Conservation (phyloP, 2,797 vertebrate genomes). For the Myotis myotis region DNA sequence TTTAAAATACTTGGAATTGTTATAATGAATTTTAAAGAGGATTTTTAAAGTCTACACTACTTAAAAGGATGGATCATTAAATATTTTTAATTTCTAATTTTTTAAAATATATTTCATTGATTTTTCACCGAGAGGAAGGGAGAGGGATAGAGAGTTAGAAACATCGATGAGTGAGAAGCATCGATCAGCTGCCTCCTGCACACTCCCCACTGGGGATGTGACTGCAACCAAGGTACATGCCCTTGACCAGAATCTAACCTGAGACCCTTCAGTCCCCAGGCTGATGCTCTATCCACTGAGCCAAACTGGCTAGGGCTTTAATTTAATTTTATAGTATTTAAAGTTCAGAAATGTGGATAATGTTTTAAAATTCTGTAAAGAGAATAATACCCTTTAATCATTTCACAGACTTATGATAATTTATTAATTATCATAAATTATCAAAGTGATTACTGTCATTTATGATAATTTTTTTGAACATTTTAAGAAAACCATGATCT, state of each 20-base stretch:
- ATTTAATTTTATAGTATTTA: not conserved
- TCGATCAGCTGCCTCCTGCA: no score
- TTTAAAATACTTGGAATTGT: not conserved
- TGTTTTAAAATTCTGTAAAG: not conserved
- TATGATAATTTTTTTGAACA: not conserved
- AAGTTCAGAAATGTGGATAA: not conserved
- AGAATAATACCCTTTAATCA: not conserved
- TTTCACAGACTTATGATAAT: not conserved
- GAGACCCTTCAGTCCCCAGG: no score
- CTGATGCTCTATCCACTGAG: no score
- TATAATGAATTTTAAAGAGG: not conserved
- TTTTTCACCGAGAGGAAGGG: no score
- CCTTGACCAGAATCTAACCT: no score
- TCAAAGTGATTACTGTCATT: no score
- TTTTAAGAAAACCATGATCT: not conserved
- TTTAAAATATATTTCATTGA: no score
- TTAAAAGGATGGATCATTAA: not conserved
- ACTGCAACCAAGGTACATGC: no score
- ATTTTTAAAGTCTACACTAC: not conserved
- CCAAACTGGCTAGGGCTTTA: no score
- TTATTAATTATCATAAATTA: not conserved
- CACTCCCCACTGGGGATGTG: no score
- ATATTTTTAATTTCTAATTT: constrained; percentile 22
- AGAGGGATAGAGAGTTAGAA: no score
- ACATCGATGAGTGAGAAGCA: no score